Conservation (phyloP, 2,888 invertebrate genomes). For the Lumbricus terrestris region DNA sequence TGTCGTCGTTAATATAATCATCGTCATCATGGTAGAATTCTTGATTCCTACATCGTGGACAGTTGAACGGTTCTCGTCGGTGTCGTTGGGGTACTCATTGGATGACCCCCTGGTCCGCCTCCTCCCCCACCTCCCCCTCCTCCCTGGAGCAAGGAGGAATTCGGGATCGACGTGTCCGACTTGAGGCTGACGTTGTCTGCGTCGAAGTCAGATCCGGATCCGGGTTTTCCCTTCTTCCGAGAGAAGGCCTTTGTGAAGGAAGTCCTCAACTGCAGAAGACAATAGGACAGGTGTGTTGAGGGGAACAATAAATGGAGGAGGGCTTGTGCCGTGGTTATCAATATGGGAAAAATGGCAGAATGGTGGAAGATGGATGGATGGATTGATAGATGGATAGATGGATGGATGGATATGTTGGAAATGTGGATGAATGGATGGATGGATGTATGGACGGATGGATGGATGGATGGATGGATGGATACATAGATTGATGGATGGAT, state of each 20-base stretch:
- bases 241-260: slow-evolving; percentile 97
- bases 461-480: no score
- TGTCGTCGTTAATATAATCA: background rate
- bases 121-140: background rate
- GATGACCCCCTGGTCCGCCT: slow-evolving; percentile 13
- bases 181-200: slow-evolving; percentile 56
- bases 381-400: background rate
- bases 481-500: no score
- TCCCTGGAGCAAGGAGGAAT: slow-evolving; percentile 63
- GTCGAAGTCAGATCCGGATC: slow-evolving; percentile 63
- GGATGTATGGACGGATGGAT: no score
- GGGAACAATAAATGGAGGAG: background rate
- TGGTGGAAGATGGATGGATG: background rate
- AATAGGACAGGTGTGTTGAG: no score
- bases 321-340: background rate
- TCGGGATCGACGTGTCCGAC: slow-evolving; percentile 63
- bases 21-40: slow-evolving; percentile 7
- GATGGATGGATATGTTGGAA: background rate
- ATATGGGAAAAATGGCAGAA: background rate
- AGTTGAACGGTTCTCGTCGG: slow-evolving; percentile 36
- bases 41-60: background rate
- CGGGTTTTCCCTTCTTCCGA: slow-evolving; percentile 61
- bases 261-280: slow-evolving; percentile 82
- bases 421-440: background rate
- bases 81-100: slow-evolving; percentile 31